Evolutionary conservation across 2,113 vertebrate genomes (phyloP), one percentile per base, ranked within the genome.

Genomic region (Epinephelus fuscoguttatus): DNA sequence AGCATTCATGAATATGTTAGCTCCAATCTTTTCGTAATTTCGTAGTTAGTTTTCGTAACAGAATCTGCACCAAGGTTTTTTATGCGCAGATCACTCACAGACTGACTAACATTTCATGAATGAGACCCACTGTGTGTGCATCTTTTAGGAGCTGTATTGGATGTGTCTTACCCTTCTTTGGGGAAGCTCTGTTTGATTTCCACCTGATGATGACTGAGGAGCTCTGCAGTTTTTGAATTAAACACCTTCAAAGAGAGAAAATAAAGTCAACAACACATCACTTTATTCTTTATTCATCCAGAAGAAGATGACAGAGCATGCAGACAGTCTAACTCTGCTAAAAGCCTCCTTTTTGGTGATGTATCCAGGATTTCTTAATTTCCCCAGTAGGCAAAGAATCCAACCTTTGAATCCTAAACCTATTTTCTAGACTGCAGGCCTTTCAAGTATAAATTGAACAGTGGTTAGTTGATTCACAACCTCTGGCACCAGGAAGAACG

Each of bases 171-270:
- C 98, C 98, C 98, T 95, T 98, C 98, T 94, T 92, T 98, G 56
- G 98, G 98, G 85, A 99, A 99, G 87, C 97, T 96, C 94, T 99
- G 98, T 75, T 97, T 95, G 86, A 99, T 96, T 92, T 99, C 98
- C 77, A 99, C 97, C 95, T 99, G 97, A 85, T 99, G 98, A 76
- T 99, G 98, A 91, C 97, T 99, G 83, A 99, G 95, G 15, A 99
- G 96, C 89, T 99, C 97, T 3, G 98, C 96, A 45, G 98, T 99
- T 93, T 96, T 97, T 0, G 98, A 96, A 94, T 99, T 98, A 86
- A 99, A 99, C 91, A 99, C 97, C 98, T 99, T 33, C 2, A 61
- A 76, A 72, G 30, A 62, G 3, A 69, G 19, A 55, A 25, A 84
- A 77, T 4, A 42, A 8, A 63, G 53, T 1, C 13, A 2, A 17